Percentiles rank a stretch among this genome's conserved stretches.
Evolutionary conservation across 2,888 invertebrate genomes (phyloP).

Genomic region (Polyploca ridens): DNA sequence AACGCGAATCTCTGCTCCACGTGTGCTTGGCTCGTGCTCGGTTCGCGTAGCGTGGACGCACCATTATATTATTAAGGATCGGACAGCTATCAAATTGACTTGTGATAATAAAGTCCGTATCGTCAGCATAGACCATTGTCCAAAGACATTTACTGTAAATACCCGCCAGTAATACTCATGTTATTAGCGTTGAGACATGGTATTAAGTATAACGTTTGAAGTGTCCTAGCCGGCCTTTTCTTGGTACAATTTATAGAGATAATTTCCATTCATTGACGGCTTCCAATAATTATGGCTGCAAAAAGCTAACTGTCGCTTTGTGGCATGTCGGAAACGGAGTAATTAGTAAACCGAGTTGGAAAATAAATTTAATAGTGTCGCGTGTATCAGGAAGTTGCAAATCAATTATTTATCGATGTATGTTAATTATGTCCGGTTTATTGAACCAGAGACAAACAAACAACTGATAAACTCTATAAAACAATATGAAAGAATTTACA

Average conservation of each 20-base stretch:
- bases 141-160: constrained; percentile 20
- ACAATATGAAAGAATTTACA: too few relatives aligned
- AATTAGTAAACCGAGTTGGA: neutral
- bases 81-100: neutral
- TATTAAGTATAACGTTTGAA: constrained; percentile 23
- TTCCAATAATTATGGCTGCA: constrained; percentile 14
- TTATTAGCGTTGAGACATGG: constrained; percentile 16
- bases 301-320: constrained; percentile 15
- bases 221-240: constrained; percentile 7
- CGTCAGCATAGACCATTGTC: constrained; percentile 18
- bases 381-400: neutral
- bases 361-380: neutral
- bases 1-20: too few relatives aligned
- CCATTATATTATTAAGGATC: neutral
- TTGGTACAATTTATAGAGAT: constrained; percentile 8
- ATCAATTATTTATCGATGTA: neutral
- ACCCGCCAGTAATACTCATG: constrained; percentile 16
- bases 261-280: constrained; percentile 17
- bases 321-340: constrained; percentile 12
- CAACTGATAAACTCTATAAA: too few relatives aligned
- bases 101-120: constrained; percentile 13
- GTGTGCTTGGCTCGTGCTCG: too few relatives aligned
- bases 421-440: too few relatives aligned
- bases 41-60: too few relatives aligned
- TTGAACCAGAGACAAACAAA: too few relatives aligned